Evolutionary conservation across 2,113 vertebrate genomes (phyloP), one percentile per base, ranked within the genome.

Genomic region (Corythornis vintsioides): DNA sequence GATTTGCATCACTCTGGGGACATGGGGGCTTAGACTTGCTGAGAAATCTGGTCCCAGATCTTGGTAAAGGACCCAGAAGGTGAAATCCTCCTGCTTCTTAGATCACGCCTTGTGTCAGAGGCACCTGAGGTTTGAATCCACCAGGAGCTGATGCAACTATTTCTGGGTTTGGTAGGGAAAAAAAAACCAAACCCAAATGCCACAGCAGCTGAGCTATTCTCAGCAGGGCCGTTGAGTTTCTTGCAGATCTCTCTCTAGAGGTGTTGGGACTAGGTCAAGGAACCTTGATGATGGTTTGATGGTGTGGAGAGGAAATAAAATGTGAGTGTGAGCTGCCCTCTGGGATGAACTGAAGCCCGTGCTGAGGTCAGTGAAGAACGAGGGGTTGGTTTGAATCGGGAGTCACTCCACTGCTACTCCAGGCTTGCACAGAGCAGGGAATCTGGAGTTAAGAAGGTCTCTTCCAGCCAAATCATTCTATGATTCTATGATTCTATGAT

Each of bases 131-230:
- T 79, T 66, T 26, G 71, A 47, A 55, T 84, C 82, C 75, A 9
- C 13, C 75, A 48, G 61, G 83, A 94, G 94, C 93, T 95, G 93
- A 95, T 95, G 94, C 75, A 95, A 95, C 90, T 94, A 81, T 93
- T 95, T 63, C 94, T 93, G 90, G 81, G 33, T 26, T 35, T 28
- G 71, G 67, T 40, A 91, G 93, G 70, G 52, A 89, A 78, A 88
- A 56, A 89, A 78, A 88, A 92, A 88, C 90, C 71, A 77, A 52
- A 13, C 78, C 11, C 1, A 84, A 73, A 69, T 20, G 57, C 21
- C 31, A 8, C 11, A 0, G 78, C 59, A 57, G 88, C 57, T 0
- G 91, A 94, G 93, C 73, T 95, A 83, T 94, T 95, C 90, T 89
- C 0, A 57, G 84, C 84, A 71, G 94, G 69, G 89, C 1, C 1